Percentiles rank a stretch among this genome's conserved stretches.
Evolutionary conservation across 2,888 invertebrate species (phyloP).

Genomic region (Limnephilus rhombicus): DNA sequence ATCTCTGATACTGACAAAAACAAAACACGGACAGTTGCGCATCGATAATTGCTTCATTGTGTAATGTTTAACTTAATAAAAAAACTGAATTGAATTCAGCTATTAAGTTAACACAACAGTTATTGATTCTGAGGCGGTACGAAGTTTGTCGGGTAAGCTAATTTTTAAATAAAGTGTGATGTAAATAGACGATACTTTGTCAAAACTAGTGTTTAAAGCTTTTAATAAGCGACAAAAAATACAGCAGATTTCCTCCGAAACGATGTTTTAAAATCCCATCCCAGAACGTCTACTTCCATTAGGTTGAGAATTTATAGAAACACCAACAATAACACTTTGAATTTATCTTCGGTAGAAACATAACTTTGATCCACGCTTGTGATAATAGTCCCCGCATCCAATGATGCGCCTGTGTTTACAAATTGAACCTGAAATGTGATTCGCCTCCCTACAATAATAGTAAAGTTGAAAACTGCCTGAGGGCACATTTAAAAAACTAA

Average conservation of each 20-base stretch:
- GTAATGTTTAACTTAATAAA: too few species aligned
- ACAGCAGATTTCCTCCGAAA: neutral
- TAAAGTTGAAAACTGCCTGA: neutral
- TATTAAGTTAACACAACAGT: too few species aligned
- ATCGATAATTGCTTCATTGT: too few species aligned
- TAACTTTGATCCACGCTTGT: slow-evolving; percentile 18
- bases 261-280: slow-evolving; percentile 1
- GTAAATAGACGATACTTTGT: neutral
- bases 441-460: slow-evolving; percentile 20
- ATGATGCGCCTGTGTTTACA: slow-evolving; percentile 39
- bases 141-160: too few species aligned
- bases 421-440: slow-evolving; percentile 51
- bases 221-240: neutral
- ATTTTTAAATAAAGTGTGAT: neutral
- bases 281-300: slow-evolving; percentile 8
- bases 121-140: too few species aligned
- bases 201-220: neutral
- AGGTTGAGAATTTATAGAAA: slow-evolving; percentile 7
- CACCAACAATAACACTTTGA: slow-evolving; percentile 22
- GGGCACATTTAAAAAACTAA: neutral
- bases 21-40: too few species aligned
- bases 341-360: slow-evolving; percentile 29
- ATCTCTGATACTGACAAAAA: too few species aligned
- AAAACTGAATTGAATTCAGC: too few species aligned
- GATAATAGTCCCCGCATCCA: neutral